Percentiles rank a stretch among this genome's conserved stretches.
phyloP scores from a whole-genome alignment of 2,888 invertebrate genomes.

The Tipula unca region DNA sequence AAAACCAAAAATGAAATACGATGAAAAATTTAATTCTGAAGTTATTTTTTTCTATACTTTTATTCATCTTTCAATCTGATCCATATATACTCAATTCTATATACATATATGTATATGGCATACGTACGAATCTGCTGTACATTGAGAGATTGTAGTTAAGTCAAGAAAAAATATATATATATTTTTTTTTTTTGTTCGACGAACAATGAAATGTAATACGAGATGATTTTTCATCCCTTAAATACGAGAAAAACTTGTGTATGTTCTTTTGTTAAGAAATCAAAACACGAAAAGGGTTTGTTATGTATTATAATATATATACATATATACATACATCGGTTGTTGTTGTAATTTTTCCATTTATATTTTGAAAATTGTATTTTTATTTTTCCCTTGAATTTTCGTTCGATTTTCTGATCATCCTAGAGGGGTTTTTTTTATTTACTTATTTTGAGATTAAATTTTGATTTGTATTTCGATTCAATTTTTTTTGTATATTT shows the following conservation, averaged over 20 bases:
- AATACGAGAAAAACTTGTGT: not conserved
- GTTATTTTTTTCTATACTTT: not conserved
- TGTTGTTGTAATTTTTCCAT: not conserved
- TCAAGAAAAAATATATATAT: not conserved
- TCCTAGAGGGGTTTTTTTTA: not conserved
- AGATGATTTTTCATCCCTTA: constrained; percentile 14
- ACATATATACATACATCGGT: not conserved
- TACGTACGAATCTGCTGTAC: not conserved
- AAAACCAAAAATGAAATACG: not conserved
- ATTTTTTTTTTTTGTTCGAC: not conserved
- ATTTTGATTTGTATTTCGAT: not conserved
- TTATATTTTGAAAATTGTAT: not conserved
- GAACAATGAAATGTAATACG: constrained; percentile 14
- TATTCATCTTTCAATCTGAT: not conserved
- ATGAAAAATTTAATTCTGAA: not conserved
- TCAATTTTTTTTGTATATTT: not conserved
- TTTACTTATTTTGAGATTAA: not conserved
- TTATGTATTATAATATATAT: not conserved
- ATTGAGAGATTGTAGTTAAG: constrained; percentile 14
- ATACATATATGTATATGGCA: not conserved
- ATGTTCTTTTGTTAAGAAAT: not conserved
- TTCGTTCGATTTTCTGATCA: not conserved
- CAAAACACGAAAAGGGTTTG: constrained; percentile 14
- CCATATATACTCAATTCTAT: not conserved
- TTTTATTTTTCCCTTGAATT: not conserved